These are phyloP conservation scores for Oxyruncus cristatus DNA, from an alignment of 2,113 vertebrate genomes.

Conservation along the genomic window DNA sequence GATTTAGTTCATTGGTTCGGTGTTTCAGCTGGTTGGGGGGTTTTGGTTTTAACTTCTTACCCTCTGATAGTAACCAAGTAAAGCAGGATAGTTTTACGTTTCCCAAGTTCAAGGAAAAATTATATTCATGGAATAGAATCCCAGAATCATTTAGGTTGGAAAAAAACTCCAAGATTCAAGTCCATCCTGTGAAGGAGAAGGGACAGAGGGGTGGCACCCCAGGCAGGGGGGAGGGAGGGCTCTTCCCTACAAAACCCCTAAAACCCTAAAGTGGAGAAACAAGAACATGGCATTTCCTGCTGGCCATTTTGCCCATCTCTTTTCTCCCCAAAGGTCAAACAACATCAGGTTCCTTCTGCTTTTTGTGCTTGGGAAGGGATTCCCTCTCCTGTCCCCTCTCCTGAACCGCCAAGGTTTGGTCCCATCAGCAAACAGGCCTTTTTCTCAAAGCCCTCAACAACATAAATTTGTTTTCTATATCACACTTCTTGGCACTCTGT, in stretches of 20 bases:
- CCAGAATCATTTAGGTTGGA: background rate
- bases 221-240: background rate
- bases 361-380: background rate
- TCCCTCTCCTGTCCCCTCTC: background rate
- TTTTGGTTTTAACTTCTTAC: background rate
- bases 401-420: background rate
- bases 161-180: background rate
- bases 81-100: background rate
- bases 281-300: accelerated
- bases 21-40: background rate
- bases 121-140: background rate
- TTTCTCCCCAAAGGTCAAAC: background rate
- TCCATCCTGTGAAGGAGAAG: background rate
- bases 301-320: background rate
- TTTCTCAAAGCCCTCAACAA: background rate
- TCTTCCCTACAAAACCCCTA: background rate
- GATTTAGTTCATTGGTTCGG: background rate
- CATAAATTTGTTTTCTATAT: background rate
- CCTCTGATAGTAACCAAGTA: background rate
- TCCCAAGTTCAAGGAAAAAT: background rate
- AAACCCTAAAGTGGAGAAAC: background rate
- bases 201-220: background rate
- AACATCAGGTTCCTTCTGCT: background rate
- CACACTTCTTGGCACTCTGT: background rate
- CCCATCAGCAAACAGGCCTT: background rate